Base-by-base conservation (phyloP, 2,888 invertebrate species). In the Dioctria linearis region DNA sequence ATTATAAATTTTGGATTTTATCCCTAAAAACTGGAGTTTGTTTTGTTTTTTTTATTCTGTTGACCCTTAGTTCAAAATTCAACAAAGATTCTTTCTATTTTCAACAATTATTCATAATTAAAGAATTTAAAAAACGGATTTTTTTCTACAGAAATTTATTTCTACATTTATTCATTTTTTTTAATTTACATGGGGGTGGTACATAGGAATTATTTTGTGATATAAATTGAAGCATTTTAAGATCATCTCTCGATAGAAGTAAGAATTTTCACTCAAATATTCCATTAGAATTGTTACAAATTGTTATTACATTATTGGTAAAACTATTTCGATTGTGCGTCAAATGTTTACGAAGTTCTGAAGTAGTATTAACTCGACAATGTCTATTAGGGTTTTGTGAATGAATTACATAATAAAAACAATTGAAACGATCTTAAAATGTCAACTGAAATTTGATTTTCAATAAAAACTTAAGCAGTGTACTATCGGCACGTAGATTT, bases 101-200 rank as follows among this genome's bases (percentile, higher is more conserved):
- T 46, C 2, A 25, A 25, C 2, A 25, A n/a, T n/a, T n/a, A n/a
- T n/a, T n/a, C n/a, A n/a, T n/a, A n/a, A n/a, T n/a, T n/a, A n/a
- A n/a, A n/a, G n/a, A n/a, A 25, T 25, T 25, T 25, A 25, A 25
- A 5, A 46, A 54, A 71, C 39, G 42, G 11, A 51, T 11, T 2
- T n/a, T 71, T 71, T 71, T 37, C 71, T 71, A 71, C 71, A 71
- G 71, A 54, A 73, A 59, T 73, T 73, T 73, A 73, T 73, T 73
- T 73, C 73, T 73, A 73, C 73, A 73, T 73, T 73, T 73, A 73
- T 42, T 73, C 42, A 42, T 59, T 57, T 40, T 73, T 57, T 73
- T 73, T 42, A 57, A 73, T 73, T n/a, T 57, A 73, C 73, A 73
- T 57, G 73, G 59, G 25, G 25, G 25, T 25, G 25, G 42, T 57